Evolutionary conservation across 2,888 invertebrate genomes (phyloP).

Genomic region (Blastobasis adustella): DNA sequence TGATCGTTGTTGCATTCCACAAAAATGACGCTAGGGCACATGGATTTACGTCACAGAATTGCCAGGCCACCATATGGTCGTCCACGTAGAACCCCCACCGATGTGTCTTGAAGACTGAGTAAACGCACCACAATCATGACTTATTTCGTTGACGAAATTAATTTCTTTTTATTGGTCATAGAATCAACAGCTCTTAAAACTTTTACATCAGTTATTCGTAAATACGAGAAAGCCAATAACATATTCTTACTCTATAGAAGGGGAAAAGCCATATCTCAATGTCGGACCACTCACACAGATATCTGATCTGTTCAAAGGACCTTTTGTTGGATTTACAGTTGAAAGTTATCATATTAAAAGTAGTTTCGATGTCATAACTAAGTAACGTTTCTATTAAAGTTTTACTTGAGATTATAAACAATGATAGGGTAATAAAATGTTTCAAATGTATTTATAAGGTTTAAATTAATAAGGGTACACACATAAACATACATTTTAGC

Average conservation of each 20-base stretch:
- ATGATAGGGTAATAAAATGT: too few species aligned
- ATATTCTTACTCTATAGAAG: too few species aligned
- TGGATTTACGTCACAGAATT: conserved; percentile 6
- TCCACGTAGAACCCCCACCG: conserved; percentile 6
- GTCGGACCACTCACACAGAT: conserved; percentile 5
- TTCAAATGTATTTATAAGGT: too few species aligned
- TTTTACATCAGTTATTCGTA: too few species aligned
- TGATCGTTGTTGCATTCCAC: conserved; percentile 5
- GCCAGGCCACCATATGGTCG: conserved; percentile 9
- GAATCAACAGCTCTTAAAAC: too few species aligned
- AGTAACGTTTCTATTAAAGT: too few species aligned
- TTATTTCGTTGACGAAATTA: conserved; percentile 3
- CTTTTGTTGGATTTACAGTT: conserved; percentile 10
- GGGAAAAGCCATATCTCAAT: conserved; percentile 11
- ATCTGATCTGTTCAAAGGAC: conserved; percentile 3
- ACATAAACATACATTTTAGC: too few species aligned
- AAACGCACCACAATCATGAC: conserved; percentile 4
- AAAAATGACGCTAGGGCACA: conserved; percentile 1
- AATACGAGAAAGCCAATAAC: too few species aligned
- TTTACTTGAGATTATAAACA: too few species aligned
- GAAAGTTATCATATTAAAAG: background rate
- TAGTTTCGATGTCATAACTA: too few species aligned
- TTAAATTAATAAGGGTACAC: too few species aligned
- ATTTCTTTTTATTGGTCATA: too few species aligned
- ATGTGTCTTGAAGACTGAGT: conserved; percentile 11